Evolutionary conservation across 2,888 invertebrate genomes (phyloP), one percentile per base, ranked within the genome.

Genomic region (Idaea dimidiata): DNA sequence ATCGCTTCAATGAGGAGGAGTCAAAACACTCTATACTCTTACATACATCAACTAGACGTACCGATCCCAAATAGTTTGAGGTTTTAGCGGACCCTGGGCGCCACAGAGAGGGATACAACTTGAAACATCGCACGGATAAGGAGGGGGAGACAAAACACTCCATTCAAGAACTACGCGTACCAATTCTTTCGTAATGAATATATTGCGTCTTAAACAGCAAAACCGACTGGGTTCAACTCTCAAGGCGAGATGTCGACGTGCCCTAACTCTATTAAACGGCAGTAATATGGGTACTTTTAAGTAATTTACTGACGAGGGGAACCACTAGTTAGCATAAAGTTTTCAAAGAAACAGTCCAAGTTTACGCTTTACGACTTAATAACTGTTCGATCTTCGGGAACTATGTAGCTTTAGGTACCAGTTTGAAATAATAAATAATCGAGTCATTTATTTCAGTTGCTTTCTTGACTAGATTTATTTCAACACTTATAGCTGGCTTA

Each of bases 281-380:
- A 43, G 43, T 43, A 43, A 43, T 43, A 43, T 10, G 14, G 43
- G 43, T 43, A 43, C 43, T 43, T 43, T 43, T 43, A 43, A 43
- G 43, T 43, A 43, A 43, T 43, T 43, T 43, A 43, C 43, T 43
- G 43, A 43, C 43, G 43, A 43, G 43, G 43, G 43, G 43, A 43
- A 43, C 43, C 43, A 43, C 43, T 43, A 43, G 43, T 43, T 43
- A 43, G 43, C 43, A 43, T 43, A 43, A 43, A 43, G 43, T 43
- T 43, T 43, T 43, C 43, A 43, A 43, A 43, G 14, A 43, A 43
- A 43, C 43, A 43, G 43, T 10, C 43, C 43, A 43, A 43, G 43
- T 43, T 43, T 43, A 43, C 43, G 43, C 43, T 43, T 43, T 43
- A 43, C 43, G 43, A 43, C 43, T 43, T 43, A 43, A 43, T 43